Evolutionary conservation across 92 coral and sea anemone species (phyloP).

Genomic region (Anthopleura xanthogrammica): DNA sequence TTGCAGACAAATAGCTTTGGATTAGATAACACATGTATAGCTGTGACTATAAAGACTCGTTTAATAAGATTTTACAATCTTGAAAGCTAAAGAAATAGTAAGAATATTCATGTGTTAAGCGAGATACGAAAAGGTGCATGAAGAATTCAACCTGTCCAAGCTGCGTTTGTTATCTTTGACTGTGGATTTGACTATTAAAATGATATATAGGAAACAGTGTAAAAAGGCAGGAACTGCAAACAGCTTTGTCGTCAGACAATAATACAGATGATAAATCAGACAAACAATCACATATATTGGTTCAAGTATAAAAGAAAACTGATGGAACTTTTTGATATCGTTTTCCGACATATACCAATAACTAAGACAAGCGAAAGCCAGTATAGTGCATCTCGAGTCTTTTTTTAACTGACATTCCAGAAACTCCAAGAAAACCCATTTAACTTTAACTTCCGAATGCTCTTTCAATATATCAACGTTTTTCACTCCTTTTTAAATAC

Average conservation of each 20-base stretch:
- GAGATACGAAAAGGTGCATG: neutral
- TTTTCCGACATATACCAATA: neutral
- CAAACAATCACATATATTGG: constrained; percentile 1
- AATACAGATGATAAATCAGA: neutral
- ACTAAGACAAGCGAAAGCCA: neutral
- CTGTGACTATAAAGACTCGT: neutral
- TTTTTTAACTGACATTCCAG: neutral
- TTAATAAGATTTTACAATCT: neutral
- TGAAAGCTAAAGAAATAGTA: neutral
- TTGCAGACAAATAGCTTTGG: neutral
- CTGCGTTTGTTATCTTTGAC: neutral
- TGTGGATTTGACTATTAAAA: neutral
- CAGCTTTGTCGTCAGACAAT: neutral
- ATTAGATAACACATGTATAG: neutral
- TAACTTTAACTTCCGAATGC: neutral
- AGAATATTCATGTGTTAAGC: too few species aligned
- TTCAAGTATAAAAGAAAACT: constrained; percentile 2
- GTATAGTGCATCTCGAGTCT: neutral
- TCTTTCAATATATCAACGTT: neutral
- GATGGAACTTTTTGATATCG: neutral
- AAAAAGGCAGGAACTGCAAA: constrained; percentile 2
- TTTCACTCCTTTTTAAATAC: neutral
- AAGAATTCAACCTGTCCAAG: neutral
- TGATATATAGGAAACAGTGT: neutral
- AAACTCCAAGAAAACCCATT: neutral